Evolutionary conservation across 2,113 vertebrate genomes (phyloP).

Genomic region (Ochotona curzoniae): DNA sequence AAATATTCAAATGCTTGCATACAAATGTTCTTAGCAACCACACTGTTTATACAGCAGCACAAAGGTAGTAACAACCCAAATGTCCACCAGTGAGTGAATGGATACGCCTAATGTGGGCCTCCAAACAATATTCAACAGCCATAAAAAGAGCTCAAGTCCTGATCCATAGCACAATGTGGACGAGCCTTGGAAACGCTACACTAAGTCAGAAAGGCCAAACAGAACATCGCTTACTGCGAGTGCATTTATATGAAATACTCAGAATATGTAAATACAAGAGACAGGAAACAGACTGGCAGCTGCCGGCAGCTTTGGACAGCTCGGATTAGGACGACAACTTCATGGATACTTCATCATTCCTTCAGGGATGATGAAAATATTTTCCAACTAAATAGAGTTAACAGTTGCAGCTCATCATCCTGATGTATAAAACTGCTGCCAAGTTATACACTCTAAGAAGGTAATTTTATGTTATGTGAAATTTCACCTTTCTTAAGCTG

Average conservation of each 20-base stretch:
- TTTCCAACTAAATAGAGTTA: background rate
- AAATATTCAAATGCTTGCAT: background rate
- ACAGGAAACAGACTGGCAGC: background rate
- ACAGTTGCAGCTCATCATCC: background rate
- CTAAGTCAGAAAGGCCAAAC: background rate
- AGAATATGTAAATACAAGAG: background rate
- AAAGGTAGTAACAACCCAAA: background rate
- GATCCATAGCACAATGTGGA: background rate
- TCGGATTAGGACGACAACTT: background rate
- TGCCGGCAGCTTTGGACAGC: background rate
- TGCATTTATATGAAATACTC: background rate
- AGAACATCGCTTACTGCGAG: background rate
- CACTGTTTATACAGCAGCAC: background rate
- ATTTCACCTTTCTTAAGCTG: slow-evolving; percentile 25
- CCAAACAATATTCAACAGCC: background rate
- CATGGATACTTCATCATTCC: background rate
- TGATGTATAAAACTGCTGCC: background rate
- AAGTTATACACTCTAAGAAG: background rate
- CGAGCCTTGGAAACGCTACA: background rate
- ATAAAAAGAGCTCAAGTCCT: background rate
- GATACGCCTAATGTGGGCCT: background rate
- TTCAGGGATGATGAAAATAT: background rate
- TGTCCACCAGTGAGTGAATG: background rate
- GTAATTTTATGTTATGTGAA: slow-evolving; percentile 13
- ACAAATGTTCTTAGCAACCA: background rate